Conservation (phyloP, 1,140 invertebrate genomes). For the Ericerus pela region DNA sequence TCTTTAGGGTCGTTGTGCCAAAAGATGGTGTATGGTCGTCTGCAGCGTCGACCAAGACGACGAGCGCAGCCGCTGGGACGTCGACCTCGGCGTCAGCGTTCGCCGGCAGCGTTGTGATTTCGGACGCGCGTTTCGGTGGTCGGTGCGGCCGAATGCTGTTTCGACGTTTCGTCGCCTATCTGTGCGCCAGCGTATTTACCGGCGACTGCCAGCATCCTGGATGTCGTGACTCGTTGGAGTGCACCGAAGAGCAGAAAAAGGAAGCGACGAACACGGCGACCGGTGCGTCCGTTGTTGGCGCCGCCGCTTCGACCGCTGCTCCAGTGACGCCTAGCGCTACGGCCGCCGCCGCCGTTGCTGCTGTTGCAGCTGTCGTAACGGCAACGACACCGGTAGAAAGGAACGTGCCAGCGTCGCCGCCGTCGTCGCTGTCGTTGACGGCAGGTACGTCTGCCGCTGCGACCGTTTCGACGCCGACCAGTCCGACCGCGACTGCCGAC, state of each 20-base stretch:
- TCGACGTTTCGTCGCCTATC: slow-evolving; percentile 5
- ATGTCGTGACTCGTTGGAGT: background rate
- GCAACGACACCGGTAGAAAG: background rate
- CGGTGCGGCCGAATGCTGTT: background rate
- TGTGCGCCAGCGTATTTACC: slow-evolving; percentile 6
- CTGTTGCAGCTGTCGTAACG: background rate
- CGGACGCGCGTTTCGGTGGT: background rate
- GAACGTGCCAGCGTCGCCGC: background rate
- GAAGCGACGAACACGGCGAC: background rate
- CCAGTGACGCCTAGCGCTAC: background rate
- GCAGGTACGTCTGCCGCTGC: too few species aligned
- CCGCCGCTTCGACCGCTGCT: background rate
- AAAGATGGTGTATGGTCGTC: background rate
- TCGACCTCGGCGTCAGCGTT: background rate
- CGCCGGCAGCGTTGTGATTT: background rate
- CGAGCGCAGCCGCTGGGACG: background rate
- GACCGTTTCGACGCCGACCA: background rate
- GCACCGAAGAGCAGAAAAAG: background rate
- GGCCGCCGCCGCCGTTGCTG: background rate
- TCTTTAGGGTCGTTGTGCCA: too few species aligned
- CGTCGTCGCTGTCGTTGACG: background rate
- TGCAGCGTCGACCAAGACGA: background rate
- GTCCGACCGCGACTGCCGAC: background rate
- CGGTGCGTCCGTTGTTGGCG: background rate
- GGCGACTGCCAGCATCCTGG: slow-evolving; percentile 1